These are phyloP conservation scores for Melitaea athalia DNA, from an alignment of 2,888 invertebrate species.

Conservation along the genomic window DNA sequence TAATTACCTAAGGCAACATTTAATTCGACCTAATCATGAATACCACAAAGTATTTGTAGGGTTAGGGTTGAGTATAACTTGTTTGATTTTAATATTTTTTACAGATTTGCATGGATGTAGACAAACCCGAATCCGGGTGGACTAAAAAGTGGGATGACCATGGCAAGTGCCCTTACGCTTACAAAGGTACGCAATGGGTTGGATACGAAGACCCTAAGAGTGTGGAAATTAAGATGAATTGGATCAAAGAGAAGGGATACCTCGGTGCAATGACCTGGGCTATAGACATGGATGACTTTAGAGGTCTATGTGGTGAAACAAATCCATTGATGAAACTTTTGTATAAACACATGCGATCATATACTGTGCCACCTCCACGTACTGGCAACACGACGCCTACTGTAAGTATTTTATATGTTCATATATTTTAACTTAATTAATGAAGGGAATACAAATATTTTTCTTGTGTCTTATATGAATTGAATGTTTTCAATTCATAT, in stretches of 20 bases:
- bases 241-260: conserved; percentile 89
- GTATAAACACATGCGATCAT: conserved; percentile 86
- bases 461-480: too few species aligned
- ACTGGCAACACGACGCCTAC: conserved; percentile 84
- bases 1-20: conserved; percentile 1
- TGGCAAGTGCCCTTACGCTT: conserved; percentile 92
- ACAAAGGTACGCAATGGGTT: conserved; percentile 94
- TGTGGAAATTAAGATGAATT: conserved; percentile 94
- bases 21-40: not conserved
- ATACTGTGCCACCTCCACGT: conserved; percentile 86
- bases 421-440: not conserved
- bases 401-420: conserved; percentile 70
- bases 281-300: conserved; percentile 95
- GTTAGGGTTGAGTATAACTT: not conserved
- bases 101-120: conserved; percentile 90
- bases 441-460: not conserved
- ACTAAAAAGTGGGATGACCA: conserved; percentile 91
- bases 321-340: conserved; percentile 89
- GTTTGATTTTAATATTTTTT: not conserved
- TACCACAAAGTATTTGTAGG: too few species aligned
- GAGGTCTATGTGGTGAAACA: conserved; percentile 89
- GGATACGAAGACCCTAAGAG: conserved; percentile 93
- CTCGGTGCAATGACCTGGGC: conserved; percentile 97
- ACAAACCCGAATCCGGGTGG: conserved; percentile 88
- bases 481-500: too few species aligned